Conservation (phyloP, 2,888 invertebrate genomes). For the Drosophila kambysellisi region DNA sequence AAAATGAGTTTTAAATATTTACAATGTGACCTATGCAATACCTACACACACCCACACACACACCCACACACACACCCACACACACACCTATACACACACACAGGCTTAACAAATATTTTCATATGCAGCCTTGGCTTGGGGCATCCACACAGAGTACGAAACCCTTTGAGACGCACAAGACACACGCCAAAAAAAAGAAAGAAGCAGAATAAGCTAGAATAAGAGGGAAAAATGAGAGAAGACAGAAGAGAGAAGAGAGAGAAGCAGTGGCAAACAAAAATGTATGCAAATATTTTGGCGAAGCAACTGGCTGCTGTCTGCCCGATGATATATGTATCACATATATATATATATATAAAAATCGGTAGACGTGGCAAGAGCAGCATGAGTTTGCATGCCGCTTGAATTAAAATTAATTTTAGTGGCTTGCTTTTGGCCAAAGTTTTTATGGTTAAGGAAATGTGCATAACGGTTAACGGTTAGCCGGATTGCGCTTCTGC, state of each 20-base stretch:
- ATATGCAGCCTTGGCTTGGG: conserved; percentile 59
- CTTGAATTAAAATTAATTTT: conserved; percentile 76
- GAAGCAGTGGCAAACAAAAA: conserved; percentile 50
- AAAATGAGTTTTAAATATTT: conserved; percentile 72
- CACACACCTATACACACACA: not conserved
- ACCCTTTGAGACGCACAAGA: conserved; percentile 71
- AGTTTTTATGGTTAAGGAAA: conserved; percentile 52
- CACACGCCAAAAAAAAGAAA: conserved; percentile 25
- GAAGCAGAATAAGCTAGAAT: conserved; percentile 1
- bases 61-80: conserved; percentile 8
- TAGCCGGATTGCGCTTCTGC: conserved; percentile 5
- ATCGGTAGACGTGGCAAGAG: not conserved
- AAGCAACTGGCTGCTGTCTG: conserved; percentile 25
- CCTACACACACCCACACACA: conserved; percentile 12
- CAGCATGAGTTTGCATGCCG: conserved; percentile 42
- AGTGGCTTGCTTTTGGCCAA: conserved; percentile 71
- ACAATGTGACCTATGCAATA: conserved; percentile 41
- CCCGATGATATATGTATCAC: conserved; percentile 18
- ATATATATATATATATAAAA: not conserved
- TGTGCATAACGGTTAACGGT: conserved; percentile 38
- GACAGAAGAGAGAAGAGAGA: not conserved
- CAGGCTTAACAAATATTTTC: conserved; percentile 70
- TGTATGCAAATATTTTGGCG: conserved; percentile 66
- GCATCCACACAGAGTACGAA: conserved; percentile 61
- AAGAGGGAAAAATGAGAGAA: not conserved